Conservation (phyloP, 2,113 vertebrate species). For the Phainopepla nitens region DNA sequence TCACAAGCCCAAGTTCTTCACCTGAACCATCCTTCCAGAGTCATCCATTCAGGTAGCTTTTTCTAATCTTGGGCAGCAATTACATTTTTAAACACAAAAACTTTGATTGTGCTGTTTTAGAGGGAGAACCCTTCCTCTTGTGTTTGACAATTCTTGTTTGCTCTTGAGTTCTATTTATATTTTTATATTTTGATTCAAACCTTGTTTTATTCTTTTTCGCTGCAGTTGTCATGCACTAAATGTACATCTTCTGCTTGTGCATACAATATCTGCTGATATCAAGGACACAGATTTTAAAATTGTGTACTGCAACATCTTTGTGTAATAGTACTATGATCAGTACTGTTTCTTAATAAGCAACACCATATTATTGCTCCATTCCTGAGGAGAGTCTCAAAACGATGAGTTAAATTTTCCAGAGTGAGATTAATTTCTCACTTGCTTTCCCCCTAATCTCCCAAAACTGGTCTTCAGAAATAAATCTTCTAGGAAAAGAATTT, state of each 20-base stretch:
- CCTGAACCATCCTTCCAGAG: background rate
- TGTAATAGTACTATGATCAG: background rate
- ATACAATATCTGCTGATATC: background rate
- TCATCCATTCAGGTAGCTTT: background rate
- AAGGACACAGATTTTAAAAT: background rate
- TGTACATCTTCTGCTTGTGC: background rate
- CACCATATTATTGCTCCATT: background rate
- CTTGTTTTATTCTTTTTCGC: background rate
- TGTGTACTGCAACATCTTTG: background rate
- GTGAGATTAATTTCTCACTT: background rate
- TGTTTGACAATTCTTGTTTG: background rate
- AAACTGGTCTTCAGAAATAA: background rate
- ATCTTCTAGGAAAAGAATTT: slow-evolving; percentile 2
- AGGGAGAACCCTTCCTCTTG: background rate
- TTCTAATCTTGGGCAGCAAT: background rate
- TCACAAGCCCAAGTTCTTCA: background rate
- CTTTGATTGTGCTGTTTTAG: background rate
- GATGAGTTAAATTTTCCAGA: background rate
- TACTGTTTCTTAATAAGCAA: background rate
- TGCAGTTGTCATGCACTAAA: background rate
- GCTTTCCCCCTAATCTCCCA: background rate
- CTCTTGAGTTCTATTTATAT: background rate
- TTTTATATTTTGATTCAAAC: background rate
- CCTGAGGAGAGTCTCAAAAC: background rate
- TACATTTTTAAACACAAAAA: background rate